phyloP scores from a whole-genome alignment of 2,113 vertebrate genomes.

The Mesitornis unicolor region DNA sequence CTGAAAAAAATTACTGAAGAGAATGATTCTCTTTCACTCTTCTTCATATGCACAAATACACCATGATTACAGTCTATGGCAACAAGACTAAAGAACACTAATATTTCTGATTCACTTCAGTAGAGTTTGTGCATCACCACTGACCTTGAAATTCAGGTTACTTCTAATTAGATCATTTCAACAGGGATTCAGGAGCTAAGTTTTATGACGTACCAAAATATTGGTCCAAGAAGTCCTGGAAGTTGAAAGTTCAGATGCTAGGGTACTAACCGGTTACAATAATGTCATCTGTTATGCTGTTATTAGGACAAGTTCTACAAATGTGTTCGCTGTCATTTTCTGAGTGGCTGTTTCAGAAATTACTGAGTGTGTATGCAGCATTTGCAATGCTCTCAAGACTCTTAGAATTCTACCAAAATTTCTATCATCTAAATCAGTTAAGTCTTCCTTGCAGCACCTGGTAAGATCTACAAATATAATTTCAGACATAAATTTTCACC shows the following conservation, averaged over 20 bases:
- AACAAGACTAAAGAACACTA: neutral
- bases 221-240: neutral
- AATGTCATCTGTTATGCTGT: neutral
- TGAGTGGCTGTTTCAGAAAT: neutral
- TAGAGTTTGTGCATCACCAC: neutral
- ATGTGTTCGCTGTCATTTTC: neutral
- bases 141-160: neutral
- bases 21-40: neutral
- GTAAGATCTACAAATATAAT: neutral
- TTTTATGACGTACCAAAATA: neutral
- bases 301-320: neutral
- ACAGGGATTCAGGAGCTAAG: neutral
- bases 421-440: neutral
- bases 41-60: neutral
- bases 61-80: neutral
- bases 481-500: neutral
- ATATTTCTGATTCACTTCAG: neutral
- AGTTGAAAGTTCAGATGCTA: neutral
- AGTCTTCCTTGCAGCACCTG: neutral
- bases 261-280: neutral
- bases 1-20: neutral
- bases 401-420: neutral
- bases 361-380: neutral
- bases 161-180: neutral
- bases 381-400: neutral